Evolutionary conservation across 1,140 invertebrate genomes (phyloP).

Genomic region (Semibalanus balanoides): DNA sequence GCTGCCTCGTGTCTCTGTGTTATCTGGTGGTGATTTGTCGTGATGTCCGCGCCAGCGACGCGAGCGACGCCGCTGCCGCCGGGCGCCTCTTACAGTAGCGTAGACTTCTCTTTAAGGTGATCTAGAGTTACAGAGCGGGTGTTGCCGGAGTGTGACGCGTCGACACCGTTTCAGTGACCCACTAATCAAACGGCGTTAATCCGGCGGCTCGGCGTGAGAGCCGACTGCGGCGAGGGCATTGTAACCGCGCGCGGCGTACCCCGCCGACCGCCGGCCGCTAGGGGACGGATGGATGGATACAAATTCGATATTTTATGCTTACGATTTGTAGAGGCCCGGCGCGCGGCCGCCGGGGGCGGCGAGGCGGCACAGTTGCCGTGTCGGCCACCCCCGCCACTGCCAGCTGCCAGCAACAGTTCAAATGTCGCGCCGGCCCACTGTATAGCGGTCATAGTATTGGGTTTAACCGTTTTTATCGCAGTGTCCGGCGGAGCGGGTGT

Average conservation of each 20-base stretch:
- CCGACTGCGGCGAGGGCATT: neutral
- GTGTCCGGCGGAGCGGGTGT: neutral
- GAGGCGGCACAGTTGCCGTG: too few species aligned
- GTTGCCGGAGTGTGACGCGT: too few species aligned
- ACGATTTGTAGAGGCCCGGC: neutral
- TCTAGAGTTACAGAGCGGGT: neutral
- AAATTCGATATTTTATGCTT: neutral
- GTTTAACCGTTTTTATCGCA: neutral
- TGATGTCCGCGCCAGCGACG: neutral
- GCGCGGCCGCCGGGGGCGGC: too few species aligned
- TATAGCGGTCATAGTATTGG: neutral
- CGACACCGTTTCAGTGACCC: neutral
- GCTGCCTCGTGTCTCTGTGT: too few species aligned
- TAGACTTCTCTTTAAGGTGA: neutral
- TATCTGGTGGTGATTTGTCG: neutral
- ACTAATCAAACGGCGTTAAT: neutral
- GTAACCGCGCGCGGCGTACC: neutral
- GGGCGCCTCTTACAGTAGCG: neutral
- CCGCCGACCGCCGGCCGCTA: too few species aligned
- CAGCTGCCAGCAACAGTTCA: neutral
- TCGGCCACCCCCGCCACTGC: too few species aligned
- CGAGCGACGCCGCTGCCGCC: too few species aligned
- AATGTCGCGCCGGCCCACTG: neutral
- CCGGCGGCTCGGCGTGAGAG: too few species aligned
- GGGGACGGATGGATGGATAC: too few species aligned